These are phyloP conservation scores for Nasonovia ribisnigri DNA, from an alignment of 2,888 invertebrate species.

Conservation along the genomic window DNA sequence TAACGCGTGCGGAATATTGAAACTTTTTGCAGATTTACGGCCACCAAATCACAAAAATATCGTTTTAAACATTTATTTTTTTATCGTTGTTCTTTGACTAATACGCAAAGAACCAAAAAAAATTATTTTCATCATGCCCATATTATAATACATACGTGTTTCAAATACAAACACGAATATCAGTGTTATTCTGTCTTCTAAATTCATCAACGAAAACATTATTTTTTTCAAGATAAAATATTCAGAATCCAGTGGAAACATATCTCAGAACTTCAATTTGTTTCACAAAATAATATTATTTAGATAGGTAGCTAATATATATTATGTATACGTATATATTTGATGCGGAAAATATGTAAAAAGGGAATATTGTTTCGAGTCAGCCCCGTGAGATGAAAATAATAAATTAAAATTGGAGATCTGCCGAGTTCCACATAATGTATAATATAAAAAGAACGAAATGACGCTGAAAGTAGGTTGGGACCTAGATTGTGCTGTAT, in stretches of 20 bases:
- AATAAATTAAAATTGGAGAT: conserved; percentile 33
- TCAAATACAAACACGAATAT: background rate
- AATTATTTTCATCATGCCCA: background rate
- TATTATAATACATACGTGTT: background rate
- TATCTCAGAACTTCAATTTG: conserved; percentile 7
- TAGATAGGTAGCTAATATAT: conserved; percentile 1
- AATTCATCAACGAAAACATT: conserved; percentile 8
- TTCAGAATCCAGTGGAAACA: background rate
- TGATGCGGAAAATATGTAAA: background rate
- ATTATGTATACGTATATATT: background rate
- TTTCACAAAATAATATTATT: background rate
- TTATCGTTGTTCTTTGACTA: background rate
- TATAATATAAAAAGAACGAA: background rate
- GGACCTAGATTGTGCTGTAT: background rate
- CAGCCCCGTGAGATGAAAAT: background rate
- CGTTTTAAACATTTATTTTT: background rate
- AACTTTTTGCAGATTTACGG: background rate
- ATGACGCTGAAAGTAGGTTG: background rate
- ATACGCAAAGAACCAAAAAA: background rate
- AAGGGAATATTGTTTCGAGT: conserved; percentile 16
- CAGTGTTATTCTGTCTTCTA: background rate
- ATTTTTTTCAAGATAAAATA: background rate
- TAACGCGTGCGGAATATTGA: background rate
- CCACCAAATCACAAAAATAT: background rate
- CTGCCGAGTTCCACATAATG: background rate